Conservation (phyloP, 2,113 vertebrate species). For the Notothenia rossii region DNA sequence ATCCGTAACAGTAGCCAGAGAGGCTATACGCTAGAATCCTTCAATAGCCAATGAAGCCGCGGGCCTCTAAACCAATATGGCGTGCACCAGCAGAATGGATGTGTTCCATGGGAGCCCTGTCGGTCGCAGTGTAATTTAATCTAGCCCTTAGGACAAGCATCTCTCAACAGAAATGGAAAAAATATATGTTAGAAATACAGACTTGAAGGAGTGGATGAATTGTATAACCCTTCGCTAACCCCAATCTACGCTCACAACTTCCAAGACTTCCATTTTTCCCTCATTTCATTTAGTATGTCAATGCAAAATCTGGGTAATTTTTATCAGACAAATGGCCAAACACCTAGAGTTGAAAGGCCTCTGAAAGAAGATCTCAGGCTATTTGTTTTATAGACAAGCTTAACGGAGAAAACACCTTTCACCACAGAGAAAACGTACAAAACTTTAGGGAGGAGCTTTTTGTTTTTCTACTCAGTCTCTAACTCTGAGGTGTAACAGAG, state of each 20-base stretch:
- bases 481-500: slow-evolving; percentile 3
- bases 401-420: slow-evolving; percentile 24
- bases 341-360: slow-evolving; percentile 41
- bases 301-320: slow-evolving; percentile 65
- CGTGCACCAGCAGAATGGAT: slow-evolving; percentile 75
- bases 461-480: neutral
- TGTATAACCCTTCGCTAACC: slow-evolving; percentile 72
- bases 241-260: slow-evolving; percentile 59
- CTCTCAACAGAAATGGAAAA: slow-evolving; percentile 67
- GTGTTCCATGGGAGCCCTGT: slow-evolving; percentile 75
- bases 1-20: slow-evolving; percentile 74
- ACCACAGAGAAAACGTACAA: slow-evolving; percentile 31
- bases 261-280: slow-evolving; percentile 40
- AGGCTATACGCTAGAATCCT: slow-evolving; percentile 76
- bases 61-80: slow-evolving; percentile 79
- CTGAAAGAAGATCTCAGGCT: slow-evolving; percentile 21
- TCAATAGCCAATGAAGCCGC: slow-evolving; percentile 79
- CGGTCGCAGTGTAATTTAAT: slow-evolving; percentile 76
- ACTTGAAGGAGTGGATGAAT: slow-evolving; percentile 66
- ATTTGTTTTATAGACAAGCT: slow-evolving; percentile 42
- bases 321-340: slow-evolving; percentile 60
- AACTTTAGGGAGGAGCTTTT: slow-evolving; percentile 22
- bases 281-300: slow-evolving; percentile 51
- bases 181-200: slow-evolving; percentile 62
- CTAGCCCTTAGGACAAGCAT: slow-evolving; percentile 78